Percentiles rank a stretch among this genome's conserved stretches.
phyloP scores from a whole-genome alignment of 2,113 vertebrate species.

The Pseudorhombus dupliciocellatus region DNA sequence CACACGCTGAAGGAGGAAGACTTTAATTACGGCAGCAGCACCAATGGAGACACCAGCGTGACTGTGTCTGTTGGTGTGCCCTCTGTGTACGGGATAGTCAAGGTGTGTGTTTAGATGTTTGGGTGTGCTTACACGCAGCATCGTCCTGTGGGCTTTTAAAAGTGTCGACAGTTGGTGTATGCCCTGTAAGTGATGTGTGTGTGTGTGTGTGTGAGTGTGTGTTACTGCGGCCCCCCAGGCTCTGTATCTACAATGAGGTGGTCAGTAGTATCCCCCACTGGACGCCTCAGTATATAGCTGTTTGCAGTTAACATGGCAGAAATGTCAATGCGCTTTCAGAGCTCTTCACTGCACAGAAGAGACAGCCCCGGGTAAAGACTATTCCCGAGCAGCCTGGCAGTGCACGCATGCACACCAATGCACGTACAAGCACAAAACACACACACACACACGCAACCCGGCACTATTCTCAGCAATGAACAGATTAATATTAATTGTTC shows the following conservation, averaged over 20 bases:
- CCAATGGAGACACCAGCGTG: not conserved
- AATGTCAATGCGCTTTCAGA: constrained; percentile 45
- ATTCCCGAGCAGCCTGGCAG: not conserved
- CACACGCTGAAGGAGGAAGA: constrained; percentile 1
- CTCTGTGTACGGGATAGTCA: not conserved
- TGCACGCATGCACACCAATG: not conserved
- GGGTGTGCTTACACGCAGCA: not conserved
- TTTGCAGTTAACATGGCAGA: constrained; percentile 48
- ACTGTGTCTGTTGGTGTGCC: constrained; percentile 7
- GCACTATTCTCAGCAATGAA: too few species aligned
- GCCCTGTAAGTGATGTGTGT: not conserved
- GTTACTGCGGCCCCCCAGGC: not conserved
- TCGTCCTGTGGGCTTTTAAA: not conserved
- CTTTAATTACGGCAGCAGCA: constrained; percentile 13
- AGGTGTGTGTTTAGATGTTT: not conserved
- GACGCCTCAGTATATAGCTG: not conserved
- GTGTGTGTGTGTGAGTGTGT: not conserved
- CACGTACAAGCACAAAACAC: not conserved
- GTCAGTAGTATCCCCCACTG: not conserved
- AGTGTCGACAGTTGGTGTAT: not conserved
- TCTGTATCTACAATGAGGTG: constrained; percentile 10
- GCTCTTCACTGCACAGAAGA: constrained; percentile 22
- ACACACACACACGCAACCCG: too few species aligned
- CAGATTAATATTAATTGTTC: too few species aligned
- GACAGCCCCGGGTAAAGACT: not conserved